Conservation (phyloP, 2,113 vertebrate species). For the Rhinopomastus cyanomelas region DNA sequence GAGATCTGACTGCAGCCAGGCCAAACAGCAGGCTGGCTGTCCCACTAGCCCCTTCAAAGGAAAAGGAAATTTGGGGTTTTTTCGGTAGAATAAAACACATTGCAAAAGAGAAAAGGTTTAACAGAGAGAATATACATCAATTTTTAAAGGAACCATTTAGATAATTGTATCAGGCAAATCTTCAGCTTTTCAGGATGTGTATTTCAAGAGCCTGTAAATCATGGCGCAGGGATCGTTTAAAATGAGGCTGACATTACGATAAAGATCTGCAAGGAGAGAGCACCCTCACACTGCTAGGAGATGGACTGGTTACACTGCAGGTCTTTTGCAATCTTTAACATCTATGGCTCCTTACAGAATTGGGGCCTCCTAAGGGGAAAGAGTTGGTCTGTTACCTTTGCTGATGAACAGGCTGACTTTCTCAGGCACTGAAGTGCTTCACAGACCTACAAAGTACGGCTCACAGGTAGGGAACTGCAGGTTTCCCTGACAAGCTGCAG, state of each 20-base stretch:
- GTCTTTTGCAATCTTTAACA: slow-evolving; percentile 30
- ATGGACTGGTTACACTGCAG: slow-evolving; percentile 18
- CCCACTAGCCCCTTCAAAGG: slow-evolving; percentile 59
- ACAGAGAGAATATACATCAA: neutral
- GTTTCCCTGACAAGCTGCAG: neutral
- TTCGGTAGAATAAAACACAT: slow-evolving; percentile 36
- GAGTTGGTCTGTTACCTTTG: neutral
- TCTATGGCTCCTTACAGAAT: neutral
- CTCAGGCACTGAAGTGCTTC: neutral
- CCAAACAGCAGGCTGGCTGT: slow-evolving; percentile 63
- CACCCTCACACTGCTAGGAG: neutral
- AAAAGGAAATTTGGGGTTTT: slow-evolving; percentile 56
- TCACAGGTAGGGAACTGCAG: neutral
- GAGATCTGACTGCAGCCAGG: slow-evolving; percentile 55
- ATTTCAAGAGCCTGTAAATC: neutral
- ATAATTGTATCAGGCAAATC: neutral
- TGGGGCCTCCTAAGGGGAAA: neutral
- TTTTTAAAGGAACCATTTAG: neutral
- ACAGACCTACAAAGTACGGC: neutral
- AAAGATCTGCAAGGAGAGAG: neutral
- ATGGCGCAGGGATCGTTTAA: neutral
- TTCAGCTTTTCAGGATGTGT: neutral
- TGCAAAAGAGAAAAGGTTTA: slow-evolving; percentile 12
- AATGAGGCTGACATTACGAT: slow-evolving; percentile 1
- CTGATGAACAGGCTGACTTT: slow-evolving; percentile 11